Percentiles rank a stretch among this genome's conserved stretches.
These are phyloP conservation scores for Nephila pilipes DNA, from an alignment of 1,140 invertebrate species.

Conservation along the genomic window DNA sequence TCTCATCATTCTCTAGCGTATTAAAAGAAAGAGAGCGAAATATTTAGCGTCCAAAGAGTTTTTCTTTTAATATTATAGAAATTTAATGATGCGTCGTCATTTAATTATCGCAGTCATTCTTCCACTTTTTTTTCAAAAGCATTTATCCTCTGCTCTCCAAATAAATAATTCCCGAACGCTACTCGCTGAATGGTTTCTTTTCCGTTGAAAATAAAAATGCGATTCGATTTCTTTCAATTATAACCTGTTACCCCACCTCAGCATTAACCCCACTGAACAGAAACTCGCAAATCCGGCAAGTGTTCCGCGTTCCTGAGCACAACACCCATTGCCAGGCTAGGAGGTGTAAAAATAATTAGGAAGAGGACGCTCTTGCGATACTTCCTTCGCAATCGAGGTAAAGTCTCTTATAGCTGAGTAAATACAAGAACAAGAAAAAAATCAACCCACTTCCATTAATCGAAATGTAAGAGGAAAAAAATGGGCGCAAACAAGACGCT, in stretches of 20 bases:
- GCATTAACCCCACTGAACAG: not conserved
- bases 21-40: too few species aligned
- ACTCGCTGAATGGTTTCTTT: not conserved
- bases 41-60: too few species aligned
- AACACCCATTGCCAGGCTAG: not conserved
- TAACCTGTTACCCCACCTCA: slow-evolving; percentile 45
- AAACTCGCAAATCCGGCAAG: not conserved
- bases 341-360: slow-evolving; percentile 66
- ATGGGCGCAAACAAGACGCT: slow-evolving; percentile 14
- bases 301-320: slow-evolving; percentile 4
- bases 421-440: slow-evolving; percentile 27
- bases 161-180: not conserved
- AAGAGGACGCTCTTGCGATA: slow-evolving; percentile 1
- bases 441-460: slow-evolving; percentile 48
- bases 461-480: slow-evolving; percentile 52
- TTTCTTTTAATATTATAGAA: too few species aligned
- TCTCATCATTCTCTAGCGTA: too few species aligned
- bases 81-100: too few species aligned
- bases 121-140: not conserved
- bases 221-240: slow-evolving; percentile 7
- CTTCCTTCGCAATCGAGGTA: slow-evolving; percentile 13
- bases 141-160: not conserved
- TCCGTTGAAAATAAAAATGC: not conserved
- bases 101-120: too few species aligned
- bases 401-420: slow-evolving; percentile 10